Conservation (phyloP, 2,797 vertebrate species). For the Oryzias sinensis region DNA sequence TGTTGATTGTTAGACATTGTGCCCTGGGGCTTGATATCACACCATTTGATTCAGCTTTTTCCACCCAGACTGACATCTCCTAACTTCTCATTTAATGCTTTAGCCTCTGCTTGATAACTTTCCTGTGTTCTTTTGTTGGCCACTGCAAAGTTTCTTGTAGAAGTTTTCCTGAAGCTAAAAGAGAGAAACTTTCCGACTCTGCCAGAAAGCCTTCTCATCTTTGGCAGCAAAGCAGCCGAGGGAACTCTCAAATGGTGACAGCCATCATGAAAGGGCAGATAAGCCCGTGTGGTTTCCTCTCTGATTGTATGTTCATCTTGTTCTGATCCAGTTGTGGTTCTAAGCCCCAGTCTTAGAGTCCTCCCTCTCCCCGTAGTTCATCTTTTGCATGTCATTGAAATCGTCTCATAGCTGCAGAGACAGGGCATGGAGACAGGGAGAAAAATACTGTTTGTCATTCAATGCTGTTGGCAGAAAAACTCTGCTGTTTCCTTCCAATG, state of each 20-base stretch:
- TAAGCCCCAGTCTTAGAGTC: slow-evolving; percentile 77
- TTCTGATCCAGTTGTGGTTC: slow-evolving; percentile 81
- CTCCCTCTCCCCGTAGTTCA: slow-evolving; percentile 78
- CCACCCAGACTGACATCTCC: slow-evolving; percentile 66
- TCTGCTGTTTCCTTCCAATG: slow-evolving; percentile 36
- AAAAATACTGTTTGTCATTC: slow-evolving; percentile 72
- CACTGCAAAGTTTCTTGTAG: slow-evolving; percentile 56
- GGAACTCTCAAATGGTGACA: slow-evolving; percentile 74
- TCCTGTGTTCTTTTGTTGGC: slow-evolving; percentile 64
- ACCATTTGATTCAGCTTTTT: slow-evolving; percentile 61
- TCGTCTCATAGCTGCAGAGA: slow-evolving; percentile 73
- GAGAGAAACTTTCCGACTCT: slow-evolving; percentile 62
- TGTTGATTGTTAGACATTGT: slow-evolving; percentile 64
- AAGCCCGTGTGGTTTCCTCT: slow-evolving; percentile 77
- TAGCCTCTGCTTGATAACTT: slow-evolving; percentile 48
- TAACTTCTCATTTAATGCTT: slow-evolving; percentile 61
- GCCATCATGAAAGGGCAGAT: slow-evolving; percentile 78
- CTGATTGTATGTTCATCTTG: slow-evolving; percentile 80
- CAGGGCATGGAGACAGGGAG: slow-evolving; percentile 73
- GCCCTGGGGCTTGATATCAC: slow-evolving; percentile 61
- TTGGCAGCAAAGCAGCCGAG: slow-evolving; percentile 66
- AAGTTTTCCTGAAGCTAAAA: slow-evolving; percentile 62
- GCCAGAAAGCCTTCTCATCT: slow-evolving; percentile 75
- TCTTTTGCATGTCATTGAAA: slow-evolving; percentile 81
- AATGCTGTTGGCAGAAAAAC: slow-evolving; percentile 66